phyloP scores from a whole-genome alignment of 2,797 vertebrate species.

The Acanthopagrus latus region DNA sequence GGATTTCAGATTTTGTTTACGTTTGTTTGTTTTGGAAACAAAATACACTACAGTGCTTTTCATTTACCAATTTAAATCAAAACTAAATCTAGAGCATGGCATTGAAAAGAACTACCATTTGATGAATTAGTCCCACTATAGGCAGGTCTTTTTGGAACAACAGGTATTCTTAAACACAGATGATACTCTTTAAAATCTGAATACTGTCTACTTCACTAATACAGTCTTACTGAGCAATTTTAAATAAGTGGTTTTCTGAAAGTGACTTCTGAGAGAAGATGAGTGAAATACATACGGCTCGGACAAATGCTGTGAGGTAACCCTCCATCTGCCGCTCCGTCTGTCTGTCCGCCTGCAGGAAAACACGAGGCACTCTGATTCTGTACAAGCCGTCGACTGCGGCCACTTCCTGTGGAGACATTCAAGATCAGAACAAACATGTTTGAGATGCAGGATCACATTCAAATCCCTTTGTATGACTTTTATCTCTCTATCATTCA shows the following conservation, averaged over 20 bases:
- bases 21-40: not conserved
- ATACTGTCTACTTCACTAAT: not conserved
- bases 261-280: not conserved
- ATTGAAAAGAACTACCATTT: not conserved
- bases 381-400: slow-evolving; percentile 91
- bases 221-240: no score
- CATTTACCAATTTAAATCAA: not conserved
- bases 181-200: no score
- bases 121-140: not conserved
- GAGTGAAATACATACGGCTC: slow-evolving; percentile 86
- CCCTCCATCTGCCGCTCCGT: slow-evolving; percentile 82
- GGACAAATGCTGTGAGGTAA: slow-evolving; percentile 91
- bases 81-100: not conserved
- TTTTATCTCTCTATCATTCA: not conserved
- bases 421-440: not conserved
- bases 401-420: slow-evolving; percentile 88
- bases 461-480: not conserved
- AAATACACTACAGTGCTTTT: not conserved
- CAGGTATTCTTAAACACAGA: not conserved
- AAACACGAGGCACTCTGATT: slow-evolving; percentile 87
- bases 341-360: slow-evolving; percentile 82
- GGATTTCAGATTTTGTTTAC: not conserved
- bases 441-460: slow-evolving; percentile 3
- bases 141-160: not conserved
- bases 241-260: not conserved